Evolutionary conservation across 2,888 invertebrate species (phyloP), one percentile per base, ranked within the genome.

Genomic region (Sepiola atlantica): DNA sequence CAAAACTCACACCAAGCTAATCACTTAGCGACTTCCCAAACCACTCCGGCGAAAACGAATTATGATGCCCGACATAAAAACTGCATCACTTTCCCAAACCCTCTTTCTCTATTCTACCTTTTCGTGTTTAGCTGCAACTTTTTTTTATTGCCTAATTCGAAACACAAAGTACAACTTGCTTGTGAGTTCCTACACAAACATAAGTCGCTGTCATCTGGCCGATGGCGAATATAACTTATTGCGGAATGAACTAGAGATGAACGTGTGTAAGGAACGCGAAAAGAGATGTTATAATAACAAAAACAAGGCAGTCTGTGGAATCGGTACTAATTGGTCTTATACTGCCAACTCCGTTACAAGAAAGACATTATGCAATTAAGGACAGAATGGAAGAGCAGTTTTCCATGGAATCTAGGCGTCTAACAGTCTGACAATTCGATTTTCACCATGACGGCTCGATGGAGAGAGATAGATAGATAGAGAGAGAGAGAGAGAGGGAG

Each of bases 301-400:
- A 77, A 77, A 77, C n/a, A 77, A 77, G 32, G 77, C 32, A n/a
- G 77, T 77, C 77, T 77, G 10, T 77, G 32, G 77, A n/a, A 77
- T 77, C 77, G n/a, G 77, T 77, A 32, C n/a, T 77, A 77, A 77
- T 77, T 77, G 77, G 77, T 77, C 77, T n/a, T 77, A n/a, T 77
- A 77, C 77, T 32, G 77, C 77, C 77, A 77, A 77, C n/a, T 14
- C 77, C n/a, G 77, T n/a, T 77, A 16, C 77, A 77, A 45, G 77
- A 77, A 77, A n/a, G 77, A 77, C 77, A 77, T 77, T 77, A 77
- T 77, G 32, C n/a, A 77, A 77, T 77, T 77, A 77, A n/a, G 77
- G 77, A 77, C 77, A n/a, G 4, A n/a, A 77, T 77, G 77, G 77
- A 77, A 77, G 32, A 77, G 77, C 77, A 77, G 77, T 32, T n/a